Evolutionary conservation across 2,797 vertebrate species (phyloP).

Genomic region (Sparus aurata): DNA sequence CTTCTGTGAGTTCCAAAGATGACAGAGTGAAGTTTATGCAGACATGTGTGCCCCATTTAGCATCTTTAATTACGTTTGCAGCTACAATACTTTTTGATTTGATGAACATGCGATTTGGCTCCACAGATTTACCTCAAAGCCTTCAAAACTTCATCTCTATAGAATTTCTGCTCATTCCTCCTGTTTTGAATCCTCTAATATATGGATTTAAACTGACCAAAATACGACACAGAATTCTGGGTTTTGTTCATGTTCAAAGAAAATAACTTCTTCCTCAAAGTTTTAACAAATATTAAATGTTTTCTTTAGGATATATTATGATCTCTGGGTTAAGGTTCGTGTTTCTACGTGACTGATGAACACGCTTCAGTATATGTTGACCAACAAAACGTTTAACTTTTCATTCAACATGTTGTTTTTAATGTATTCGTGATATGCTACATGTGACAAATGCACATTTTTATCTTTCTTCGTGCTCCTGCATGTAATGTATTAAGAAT

Average conservation of each 20-base stretch:
- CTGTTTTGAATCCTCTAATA: conserved; percentile 23
- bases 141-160: conserved; percentile 22
- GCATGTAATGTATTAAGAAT: neutral
- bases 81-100: conserved; percentile 51
- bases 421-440: neutral
- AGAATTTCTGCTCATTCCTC: conserved; percentile 17
- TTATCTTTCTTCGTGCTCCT: neutral
- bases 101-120: conserved; percentile 9
- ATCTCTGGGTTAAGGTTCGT: too few species aligned
- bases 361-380: neutral
- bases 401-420: neutral
- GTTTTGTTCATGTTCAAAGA: neutral
- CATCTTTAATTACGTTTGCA: conserved; percentile 5
- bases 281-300: too few species aligned
- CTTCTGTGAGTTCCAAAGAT: conserved; percentile 26
- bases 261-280: too few species aligned
- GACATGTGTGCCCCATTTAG: conserved; percentile 68
- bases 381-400: neutral
- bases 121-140: neutral
- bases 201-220: conserved; percentile 28
- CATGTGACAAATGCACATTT: neutral
- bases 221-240: conserved; percentile 17
- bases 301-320: too few species aligned
- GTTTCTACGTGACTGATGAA: too few species aligned
- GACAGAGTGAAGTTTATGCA: conserved; percentile 52